These are phyloP conservation scores for Aegypius monachus DNA, from an alignment of 2,113 vertebrate genomes.

Conservation along the genomic window DNA sequence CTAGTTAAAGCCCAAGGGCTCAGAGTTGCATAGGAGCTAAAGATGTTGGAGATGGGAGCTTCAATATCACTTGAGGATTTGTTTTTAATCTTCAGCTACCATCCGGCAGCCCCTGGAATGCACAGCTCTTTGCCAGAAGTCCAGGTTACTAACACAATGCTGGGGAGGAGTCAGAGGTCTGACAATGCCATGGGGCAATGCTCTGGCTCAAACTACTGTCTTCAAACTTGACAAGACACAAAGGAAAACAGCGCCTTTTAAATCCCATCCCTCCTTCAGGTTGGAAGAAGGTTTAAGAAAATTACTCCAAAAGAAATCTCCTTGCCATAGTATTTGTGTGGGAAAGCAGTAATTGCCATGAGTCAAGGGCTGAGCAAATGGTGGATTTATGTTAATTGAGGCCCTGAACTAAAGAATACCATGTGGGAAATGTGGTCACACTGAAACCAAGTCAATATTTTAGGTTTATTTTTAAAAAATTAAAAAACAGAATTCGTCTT, in stretches of 20 bases:
- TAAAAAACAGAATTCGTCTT: background rate
- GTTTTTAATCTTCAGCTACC: background rate
- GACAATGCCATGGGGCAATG: background rate
- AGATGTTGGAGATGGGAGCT: background rate
- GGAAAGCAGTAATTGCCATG: background rate
- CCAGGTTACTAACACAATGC: background rate
- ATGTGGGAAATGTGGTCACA: background rate
- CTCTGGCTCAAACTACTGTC: background rate
- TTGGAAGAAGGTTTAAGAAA: background rate
- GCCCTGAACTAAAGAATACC: background rate
- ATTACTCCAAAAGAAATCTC: background rate
- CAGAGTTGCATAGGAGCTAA: background rate
- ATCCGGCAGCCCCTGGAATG: background rate
- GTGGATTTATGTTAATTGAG: background rate
- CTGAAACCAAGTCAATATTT: background rate
- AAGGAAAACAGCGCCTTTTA: background rate
- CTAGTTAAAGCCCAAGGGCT: background rate
- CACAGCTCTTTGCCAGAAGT: background rate
- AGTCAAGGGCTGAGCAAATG: background rate
- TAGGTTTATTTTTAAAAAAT: background rate
- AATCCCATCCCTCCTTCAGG: background rate
- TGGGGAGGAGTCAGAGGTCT: background rate
- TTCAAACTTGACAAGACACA: background rate
- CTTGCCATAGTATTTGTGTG: background rate
- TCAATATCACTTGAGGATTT: background rate